Base-by-base conservation (phyloP, 2,888 invertebrate genomes). In the Parthenolecanium corni region DNA sequence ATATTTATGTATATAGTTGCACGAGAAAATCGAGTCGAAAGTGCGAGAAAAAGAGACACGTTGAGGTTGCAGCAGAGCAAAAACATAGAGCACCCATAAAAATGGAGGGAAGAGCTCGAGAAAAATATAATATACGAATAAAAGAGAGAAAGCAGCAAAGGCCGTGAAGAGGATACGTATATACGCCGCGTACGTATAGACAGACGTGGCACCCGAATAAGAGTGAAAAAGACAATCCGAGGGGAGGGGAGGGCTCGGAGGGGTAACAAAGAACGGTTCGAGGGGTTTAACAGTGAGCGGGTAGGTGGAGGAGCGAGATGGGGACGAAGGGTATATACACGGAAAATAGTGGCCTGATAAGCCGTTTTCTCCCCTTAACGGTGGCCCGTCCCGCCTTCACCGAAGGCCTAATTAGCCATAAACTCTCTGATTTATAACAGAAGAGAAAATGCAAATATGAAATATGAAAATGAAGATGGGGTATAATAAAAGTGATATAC, bases 401-500 rank as follows among this genome's bases (percentile, higher is more conserved):
- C 71, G 72, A 73, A 73, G 73, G 73, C 73, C 79, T 79, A 79
- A 79, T 79, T 79, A 79, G 79, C 79, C 79, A 79, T 79, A 79
- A 79, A 79, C 77, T 78, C 76, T 73, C 76, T 79, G 79, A 79
- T 79, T 79, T 79, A 79, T 78, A 78, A 77, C 78, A 76, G 77
- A 76, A 69, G 69, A 70, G 71, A 72, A 72, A 73, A 72, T 72
- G 72, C 72, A 72, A 73, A 73, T 72, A 73, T 79, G 79, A 72
- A 73, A 73, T 72, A 73, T 79, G 79, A 80, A 79, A 79, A 80
- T 79, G 80, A 80, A 80, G 80, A 80, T 80, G 80, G 79, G 63
- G 82, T 80, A 82, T 82, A 82, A 83, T 83, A 83, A 83, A 83
- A 83, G 81, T 82, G 83, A 83, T 83, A 82, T 82, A 83, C 79